A percentile compares a stretch with the other conserved stretches of the same genome.
phyloP scores from a whole-genome alignment of 2,797 vertebrate genomes.

The Periophthalmus magnuspinnatus region DNA sequence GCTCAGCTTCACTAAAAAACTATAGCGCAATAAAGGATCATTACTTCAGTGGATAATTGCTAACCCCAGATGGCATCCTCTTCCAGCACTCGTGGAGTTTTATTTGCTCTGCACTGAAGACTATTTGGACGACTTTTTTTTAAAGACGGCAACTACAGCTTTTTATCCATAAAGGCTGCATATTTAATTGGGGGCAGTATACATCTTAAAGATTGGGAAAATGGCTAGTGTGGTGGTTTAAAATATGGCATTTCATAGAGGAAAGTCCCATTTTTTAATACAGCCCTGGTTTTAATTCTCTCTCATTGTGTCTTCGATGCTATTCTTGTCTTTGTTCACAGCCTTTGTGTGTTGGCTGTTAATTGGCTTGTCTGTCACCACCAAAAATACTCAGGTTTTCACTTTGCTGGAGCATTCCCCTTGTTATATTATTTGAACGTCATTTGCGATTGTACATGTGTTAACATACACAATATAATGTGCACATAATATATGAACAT shows the following conservation, averaged over 20 bases:
- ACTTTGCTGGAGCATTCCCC: not conserved
- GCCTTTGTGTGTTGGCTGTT: constrained; percentile 31
- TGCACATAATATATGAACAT: not conserved
- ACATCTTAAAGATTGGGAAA: constrained; percentile 11
- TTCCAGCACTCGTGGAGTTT: constrained; percentile 26
- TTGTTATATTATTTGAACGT: not conserved
- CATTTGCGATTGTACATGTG: not conserved
- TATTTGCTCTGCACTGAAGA: constrained; percentile 39
- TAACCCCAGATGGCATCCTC: constrained; percentile 29
- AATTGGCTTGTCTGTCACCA: constrained; percentile 51
- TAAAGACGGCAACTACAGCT: constrained; percentile 9
- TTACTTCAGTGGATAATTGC: constrained; percentile 44
- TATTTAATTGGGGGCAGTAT: constrained; percentile 36
- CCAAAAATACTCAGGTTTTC: constrained; percentile 19
- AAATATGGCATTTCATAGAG: constrained; percentile 13
- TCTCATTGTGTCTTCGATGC: constrained; percentile 8
- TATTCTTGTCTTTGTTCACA: constrained; percentile 24
- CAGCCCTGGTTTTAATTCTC: constrained; percentile 29
- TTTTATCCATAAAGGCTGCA: not conserved
- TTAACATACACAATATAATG: not conserved
- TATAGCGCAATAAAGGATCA: constrained; percentile 14
- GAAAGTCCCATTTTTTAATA: constrained; percentile 14
- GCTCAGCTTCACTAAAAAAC: constrained; percentile 38
- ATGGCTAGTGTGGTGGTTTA: constrained; percentile 3
- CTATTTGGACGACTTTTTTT: constrained; percentile 20